Percentiles rank a stretch among this genome's conserved stretches.
Evolutionary conservation across 2,888 invertebrate species (phyloP).

Genomic region (Caenorhabditis sinica): DNA sequence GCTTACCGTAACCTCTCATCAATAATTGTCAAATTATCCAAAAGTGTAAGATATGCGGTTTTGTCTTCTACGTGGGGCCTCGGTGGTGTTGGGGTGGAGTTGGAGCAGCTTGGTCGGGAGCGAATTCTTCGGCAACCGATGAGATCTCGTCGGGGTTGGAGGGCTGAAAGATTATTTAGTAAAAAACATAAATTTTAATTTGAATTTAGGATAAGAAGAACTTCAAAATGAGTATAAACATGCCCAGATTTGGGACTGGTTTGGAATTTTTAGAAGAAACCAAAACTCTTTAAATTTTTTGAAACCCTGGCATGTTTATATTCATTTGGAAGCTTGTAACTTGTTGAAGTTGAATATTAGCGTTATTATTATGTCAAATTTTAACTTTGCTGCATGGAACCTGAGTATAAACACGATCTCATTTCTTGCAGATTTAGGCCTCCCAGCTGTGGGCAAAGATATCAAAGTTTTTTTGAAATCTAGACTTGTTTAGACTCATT

Average conservation of each 20-base stretch:
- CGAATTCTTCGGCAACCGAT: constrained; percentile 79
- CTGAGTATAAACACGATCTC: too few species aligned
- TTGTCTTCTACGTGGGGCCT: constrained; percentile 55
- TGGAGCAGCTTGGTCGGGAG: constrained; percentile 52
- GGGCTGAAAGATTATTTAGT: constrained; percentile 73
- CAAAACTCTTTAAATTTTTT: too few species aligned
- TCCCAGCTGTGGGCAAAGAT: too few species aligned
- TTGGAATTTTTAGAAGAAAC: neutral
- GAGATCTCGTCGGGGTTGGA: constrained; percentile 82
- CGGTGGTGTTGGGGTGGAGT: constrained; percentile 60
- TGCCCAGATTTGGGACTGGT: neutral
- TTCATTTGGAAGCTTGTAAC: too few species aligned
- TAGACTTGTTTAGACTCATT: too few species aligned
- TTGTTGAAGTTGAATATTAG: too few species aligned
- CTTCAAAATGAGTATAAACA: neutral
- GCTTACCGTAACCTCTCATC: constrained; percentile 71
- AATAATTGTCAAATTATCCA: constrained; percentile 68
- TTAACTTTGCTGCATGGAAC: too few species aligned
- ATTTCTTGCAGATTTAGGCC: too few species aligned
- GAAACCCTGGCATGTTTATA: too few species aligned
- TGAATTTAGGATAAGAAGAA: neutral
- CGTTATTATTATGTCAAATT: too few species aligned
- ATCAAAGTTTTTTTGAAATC: too few species aligned
- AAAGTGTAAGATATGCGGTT: constrained; percentile 55
- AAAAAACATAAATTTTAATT: too few species aligned